Percentiles rank a stretch among this genome's conserved stretches.
These are phyloP conservation scores for Coranthus polyacanthus DNA, from an alignment of 2,797 vertebrate species.

Conservation along the genomic window DNA sequence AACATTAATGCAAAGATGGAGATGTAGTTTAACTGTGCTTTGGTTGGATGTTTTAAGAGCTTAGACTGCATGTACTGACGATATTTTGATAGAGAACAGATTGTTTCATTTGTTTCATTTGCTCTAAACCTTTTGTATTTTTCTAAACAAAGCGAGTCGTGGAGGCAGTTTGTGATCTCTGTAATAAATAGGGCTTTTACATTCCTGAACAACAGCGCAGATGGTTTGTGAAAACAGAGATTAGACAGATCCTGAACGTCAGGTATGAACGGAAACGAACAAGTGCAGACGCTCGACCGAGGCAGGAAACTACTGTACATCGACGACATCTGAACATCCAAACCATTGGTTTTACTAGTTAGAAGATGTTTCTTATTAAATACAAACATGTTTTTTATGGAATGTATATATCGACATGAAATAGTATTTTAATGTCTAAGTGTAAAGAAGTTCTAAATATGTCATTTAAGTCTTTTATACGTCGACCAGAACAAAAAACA, in stretches of 20 bases:
- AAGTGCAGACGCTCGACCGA: background rate
- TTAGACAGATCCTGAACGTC: conserved; percentile 45
- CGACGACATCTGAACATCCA: too few relatives aligned
- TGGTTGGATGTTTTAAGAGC: too few relatives aligned
- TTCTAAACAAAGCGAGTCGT: conserved; percentile 60
- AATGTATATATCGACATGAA: too few relatives aligned
- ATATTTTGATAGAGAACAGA: conserved; percentile 20
- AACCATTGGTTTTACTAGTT: too few relatives aligned
- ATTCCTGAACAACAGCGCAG: conserved; percentile 76
- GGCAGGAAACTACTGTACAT: conserved; percentile 12
- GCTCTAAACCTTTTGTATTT: conserved; percentile 62
- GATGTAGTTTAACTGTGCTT: too few relatives aligned
- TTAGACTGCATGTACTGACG: conserved; percentile 39
- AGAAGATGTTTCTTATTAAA: too few relatives aligned
- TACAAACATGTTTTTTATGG: too few relatives aligned
- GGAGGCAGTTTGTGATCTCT: conserved; percentile 53
- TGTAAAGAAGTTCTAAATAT: too few relatives aligned
- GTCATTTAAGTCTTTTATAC: too few relatives aligned
- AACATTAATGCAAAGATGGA: too few relatives aligned
- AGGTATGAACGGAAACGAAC: conserved; percentile 9
- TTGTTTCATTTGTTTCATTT: conserved; percentile 29
- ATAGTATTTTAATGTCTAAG: too few relatives aligned
- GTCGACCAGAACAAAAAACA: too few relatives aligned
- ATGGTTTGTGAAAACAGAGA: conserved; percentile 33
- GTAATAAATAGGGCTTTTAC: conserved; percentile 76